Evolutionary conservation across 1,140 invertebrate species (phyloP), one percentile per base, ranked within the genome.

Genomic region (Daktulosphaira vitifoliae): DNA sequence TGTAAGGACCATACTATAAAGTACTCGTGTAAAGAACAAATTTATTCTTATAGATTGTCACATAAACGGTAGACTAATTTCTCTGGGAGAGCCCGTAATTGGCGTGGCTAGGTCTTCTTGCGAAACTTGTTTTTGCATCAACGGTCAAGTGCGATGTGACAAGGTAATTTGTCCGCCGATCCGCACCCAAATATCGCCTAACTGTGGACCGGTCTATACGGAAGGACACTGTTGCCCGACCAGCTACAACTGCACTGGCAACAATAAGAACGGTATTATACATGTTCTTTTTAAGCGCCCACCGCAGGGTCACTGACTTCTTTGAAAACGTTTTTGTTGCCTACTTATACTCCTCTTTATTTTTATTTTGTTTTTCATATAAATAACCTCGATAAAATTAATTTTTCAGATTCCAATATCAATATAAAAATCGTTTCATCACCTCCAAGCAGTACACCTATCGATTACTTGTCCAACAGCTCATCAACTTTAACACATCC

Each of bases 101-200:
- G 76, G 81, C 23, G 78, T 82, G 20, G 73, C 71, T 23, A 80
- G 80, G 59, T 79, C 79, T 42, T 75, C 79, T 8, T 89, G 87
- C 73, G 83, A 86, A 71, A 86, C 86, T 67, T 92, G 90, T 74
- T 91, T 89, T 75, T 92, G 90, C 74, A 80, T 90, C 62, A 80
- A 82, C 65, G 86, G 86, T 1, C 76, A 80, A 0, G 77, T 89
- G 18, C 80, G 82, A 9, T 92, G 89, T 73, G 84, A 87, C 51
- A 82, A 85, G 1, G 78, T 88, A 44, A 81, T 84, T 11, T 90
- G 88, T 69, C 84, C 85, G 13, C 80, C 84, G 0, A 76, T 90
- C 56, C 46, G 67, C n/a, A 42, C 56, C 42, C 56, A 48, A 48
- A 62, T 62, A 46, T 62, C 56, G 42, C 79, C 83, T 68, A 86